A percentile compares a stretch with the other conserved stretches of the same genome.
Conservation (phyloP, 2,113 vertebrate species). For the Megaptera novaeangliae region DNA sequence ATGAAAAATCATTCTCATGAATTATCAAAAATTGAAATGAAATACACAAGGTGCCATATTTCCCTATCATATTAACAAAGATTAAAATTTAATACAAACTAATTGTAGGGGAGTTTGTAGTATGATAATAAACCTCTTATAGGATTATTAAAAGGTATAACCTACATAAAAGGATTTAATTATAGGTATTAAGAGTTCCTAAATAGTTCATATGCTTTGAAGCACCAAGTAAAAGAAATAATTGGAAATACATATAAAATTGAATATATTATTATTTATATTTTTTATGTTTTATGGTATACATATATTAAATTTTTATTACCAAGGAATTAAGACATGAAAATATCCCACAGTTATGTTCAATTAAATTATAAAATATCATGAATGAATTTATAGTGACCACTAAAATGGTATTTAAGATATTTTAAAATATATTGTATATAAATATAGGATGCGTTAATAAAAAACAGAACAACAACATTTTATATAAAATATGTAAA, state of each 20-base stretch:
- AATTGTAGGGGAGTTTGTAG: background rate
- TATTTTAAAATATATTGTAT: background rate
- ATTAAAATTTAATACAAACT: background rate
- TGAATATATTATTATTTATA: background rate
- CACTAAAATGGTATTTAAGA: background rate
- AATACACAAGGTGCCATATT: background rate
- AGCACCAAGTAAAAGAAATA: background rate
- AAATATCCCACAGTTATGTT: background rate
- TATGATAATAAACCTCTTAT: background rate
- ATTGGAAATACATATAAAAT: background rate
- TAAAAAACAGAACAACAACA: background rate
- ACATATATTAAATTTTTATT: background rate
- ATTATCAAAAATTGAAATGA: background rate
- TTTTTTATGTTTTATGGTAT: background rate
- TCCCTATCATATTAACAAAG: background rate
- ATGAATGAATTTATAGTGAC: background rate
- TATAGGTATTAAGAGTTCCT: background rate
- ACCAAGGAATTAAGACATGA: background rate
- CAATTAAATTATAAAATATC: background rate
- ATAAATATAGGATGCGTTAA: background rate
- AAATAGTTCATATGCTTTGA: background rate
- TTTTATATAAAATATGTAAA: background rate
- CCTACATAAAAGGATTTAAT: background rate
- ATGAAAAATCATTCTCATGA: background rate
- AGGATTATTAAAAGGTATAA: background rate